Evolutionary conservation across 2,113 vertebrate species (phyloP).

Genomic region (Podarcis raffonei): DNA sequence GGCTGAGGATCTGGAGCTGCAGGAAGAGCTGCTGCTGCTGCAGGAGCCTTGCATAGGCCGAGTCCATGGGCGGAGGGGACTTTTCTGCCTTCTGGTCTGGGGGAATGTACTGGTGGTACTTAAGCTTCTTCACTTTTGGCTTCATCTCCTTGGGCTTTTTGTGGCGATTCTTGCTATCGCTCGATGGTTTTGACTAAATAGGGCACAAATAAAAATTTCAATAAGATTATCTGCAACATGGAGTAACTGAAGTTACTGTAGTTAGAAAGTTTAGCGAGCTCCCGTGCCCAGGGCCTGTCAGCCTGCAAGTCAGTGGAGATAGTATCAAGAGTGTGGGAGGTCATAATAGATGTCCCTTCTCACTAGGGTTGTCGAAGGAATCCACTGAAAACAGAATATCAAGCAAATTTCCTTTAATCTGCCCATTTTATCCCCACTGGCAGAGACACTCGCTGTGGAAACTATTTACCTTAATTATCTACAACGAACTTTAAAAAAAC

Average conservation of each 20-base stretch:
- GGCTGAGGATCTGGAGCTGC: slow-evolving; percentile 97
- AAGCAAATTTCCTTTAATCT: no score
- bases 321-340: not conserved
- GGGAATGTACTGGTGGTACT: slow-evolving; percentile 99
- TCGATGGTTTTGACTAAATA: slow-evolving; percentile 86
- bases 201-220: not conserved
- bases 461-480: no score
- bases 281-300: not conserved
- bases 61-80: slow-evolving; percentile 97
- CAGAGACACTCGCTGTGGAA: no score
- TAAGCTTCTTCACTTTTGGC: slow-evolving; percentile 99
- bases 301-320: not conserved
- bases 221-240: not conserved
- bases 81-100: slow-evolving; percentile 97
- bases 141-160: slow-evolving; percentile 99
- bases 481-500: no score
- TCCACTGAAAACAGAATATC: no score
- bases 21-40: slow-evolving; percentile 98
- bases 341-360: not conserved
- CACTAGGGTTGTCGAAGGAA: not conserved
- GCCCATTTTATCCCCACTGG: no score
- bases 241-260: not conserved
- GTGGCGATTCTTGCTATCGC: slow-evolving; percentile 89
- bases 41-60: slow-evolving; percentile 92
- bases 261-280: not conserved